Conservation (phyloP, 2,888 invertebrate genomes). For the Priocnemis perturbator region DNA sequence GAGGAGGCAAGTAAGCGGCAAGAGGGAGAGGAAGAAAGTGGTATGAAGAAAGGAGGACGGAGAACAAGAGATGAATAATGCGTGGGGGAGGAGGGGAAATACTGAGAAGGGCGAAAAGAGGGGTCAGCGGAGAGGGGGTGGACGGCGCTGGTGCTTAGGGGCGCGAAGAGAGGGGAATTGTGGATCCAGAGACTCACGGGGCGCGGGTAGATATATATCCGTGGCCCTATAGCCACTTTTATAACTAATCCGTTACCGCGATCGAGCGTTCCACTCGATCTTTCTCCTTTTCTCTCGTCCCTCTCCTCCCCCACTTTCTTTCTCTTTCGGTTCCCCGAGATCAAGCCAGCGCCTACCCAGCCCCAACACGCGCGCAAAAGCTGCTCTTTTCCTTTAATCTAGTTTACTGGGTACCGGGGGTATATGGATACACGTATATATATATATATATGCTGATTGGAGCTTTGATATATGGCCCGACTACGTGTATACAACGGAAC, state of each 20-base stretch:
- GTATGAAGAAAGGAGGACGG: slow-evolving; percentile 19
- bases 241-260: slow-evolving; percentile 72
- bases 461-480: slow-evolving; percentile 30
- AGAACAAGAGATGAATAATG: slow-evolving; percentile 67
- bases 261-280: slow-evolving; percentile 55
- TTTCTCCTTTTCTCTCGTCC: slow-evolving; percentile 17
- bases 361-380: slow-evolving; percentile 12
- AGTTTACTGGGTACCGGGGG: slow-evolving; percentile 45
- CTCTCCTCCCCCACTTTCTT: slow-evolving; percentile 29
- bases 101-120: slow-evolving; percentile 40
- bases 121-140: slow-evolving; percentile 41
- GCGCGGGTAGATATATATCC: slow-evolving; percentile 53
- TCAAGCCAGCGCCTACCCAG: not conserved
- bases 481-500: slow-evolving; percentile 6
- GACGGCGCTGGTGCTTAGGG: slow-evolving; percentile 19
- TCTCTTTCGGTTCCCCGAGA: not conserved
- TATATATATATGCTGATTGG: slow-evolving; percentile 22
- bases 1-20: slow-evolving; percentile 25
- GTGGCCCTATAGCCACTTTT: slow-evolving; percentile 62
- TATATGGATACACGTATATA: slow-evolving; percentile 16
- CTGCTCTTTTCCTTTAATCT: slow-evolving; percentile 49
- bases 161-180: slow-evolving; percentile 41
- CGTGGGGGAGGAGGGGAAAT: slow-evolving; percentile 62
- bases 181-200: slow-evolving; percentile 51
- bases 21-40: slow-evolving; percentile 34